A percentile compares a stretch with the other conserved stretches of the same genome.
Conservation (phyloP, 2,888 invertebrate species). For the Chromoteleia sp. region DNA sequence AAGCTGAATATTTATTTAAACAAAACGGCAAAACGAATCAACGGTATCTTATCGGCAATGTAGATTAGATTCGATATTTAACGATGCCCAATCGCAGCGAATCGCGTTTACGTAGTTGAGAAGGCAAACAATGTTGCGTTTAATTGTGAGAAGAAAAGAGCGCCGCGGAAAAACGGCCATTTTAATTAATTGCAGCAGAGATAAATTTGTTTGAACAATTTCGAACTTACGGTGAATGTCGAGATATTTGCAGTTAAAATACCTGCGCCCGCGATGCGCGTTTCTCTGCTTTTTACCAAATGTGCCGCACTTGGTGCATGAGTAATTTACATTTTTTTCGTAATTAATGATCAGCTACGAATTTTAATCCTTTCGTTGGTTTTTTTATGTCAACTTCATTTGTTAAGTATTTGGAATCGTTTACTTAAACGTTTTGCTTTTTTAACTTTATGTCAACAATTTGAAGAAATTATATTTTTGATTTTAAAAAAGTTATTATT, state of each 20-base stretch:
- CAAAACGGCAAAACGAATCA: not conserved
- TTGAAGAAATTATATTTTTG: too few species aligned
- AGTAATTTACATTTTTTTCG: conserved; percentile 27
- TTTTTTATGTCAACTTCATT: too few species aligned
- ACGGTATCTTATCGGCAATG: conserved; percentile 16
- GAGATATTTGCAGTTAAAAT: conserved; percentile 30
- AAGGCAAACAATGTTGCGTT: conserved; percentile 11
- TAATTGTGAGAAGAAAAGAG: conserved; percentile 32
- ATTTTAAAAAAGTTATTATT: too few species aligned
- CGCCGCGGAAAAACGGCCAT: conserved; percentile 4
- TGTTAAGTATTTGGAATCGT: too few species aligned
- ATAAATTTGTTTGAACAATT: conserved; percentile 45
- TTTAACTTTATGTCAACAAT: too few species aligned
- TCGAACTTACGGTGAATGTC: conserved; percentile 20
- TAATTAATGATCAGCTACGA: not conserved
- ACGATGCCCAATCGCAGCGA: not conserved
- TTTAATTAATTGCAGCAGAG: conserved; percentile 28
- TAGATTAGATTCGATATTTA: conserved; percentile 24
- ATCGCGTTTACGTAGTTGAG: not conserved
- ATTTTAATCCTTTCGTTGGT: not conserved
- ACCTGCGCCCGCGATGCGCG: not conserved
- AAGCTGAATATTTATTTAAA: not conserved
- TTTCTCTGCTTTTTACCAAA: conserved; percentile 10
- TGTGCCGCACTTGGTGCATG: not conserved
- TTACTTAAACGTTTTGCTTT: too few species aligned